Percentiles rank a stretch among this genome's conserved stretches.
Conservation (phyloP, 2,113 vertebrate species). For the Alligator sinensis region DNA sequence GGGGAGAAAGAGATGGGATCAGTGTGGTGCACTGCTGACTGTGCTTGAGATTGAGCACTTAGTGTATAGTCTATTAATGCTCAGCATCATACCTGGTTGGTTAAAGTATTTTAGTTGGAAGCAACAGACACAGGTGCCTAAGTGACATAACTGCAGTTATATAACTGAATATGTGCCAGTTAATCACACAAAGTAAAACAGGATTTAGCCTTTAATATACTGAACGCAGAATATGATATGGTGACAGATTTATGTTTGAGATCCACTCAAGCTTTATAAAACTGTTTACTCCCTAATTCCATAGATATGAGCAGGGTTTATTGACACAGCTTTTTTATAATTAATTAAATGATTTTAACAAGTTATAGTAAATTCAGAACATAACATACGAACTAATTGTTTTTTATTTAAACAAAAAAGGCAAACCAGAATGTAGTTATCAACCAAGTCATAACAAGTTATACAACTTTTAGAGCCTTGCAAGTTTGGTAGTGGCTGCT, state of each 20-base stretch:
- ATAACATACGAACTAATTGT: neutral
- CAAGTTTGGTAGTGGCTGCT: neutral
- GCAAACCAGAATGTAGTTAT: too few species aligned
- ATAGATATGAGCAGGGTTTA: neutral
- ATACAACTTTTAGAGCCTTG: neutral
- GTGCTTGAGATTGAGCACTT: neutral
- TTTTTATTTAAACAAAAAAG: neutral
- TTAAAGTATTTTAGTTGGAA: too few species aligned
- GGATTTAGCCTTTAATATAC: neutral
- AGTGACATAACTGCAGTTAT: too few species aligned
- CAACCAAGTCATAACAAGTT: neutral
- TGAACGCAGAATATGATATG: neutral
- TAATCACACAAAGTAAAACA: too few species aligned
- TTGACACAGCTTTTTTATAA: neutral
- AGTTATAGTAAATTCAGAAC: neutral
- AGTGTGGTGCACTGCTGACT: neutral
- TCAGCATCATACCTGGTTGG: too few species aligned
- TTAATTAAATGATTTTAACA: neutral
- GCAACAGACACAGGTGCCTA: too few species aligned
- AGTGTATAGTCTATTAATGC: neutral
- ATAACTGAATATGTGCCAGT: too few species aligned
- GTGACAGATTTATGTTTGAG: neutral
- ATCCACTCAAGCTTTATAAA: neutral
- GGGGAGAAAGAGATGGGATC: neutral
- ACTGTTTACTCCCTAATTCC: neutral